Base-by-base conservation (phyloP, 2,113 vertebrate species). In the Oreochromis spilurus region DNA sequence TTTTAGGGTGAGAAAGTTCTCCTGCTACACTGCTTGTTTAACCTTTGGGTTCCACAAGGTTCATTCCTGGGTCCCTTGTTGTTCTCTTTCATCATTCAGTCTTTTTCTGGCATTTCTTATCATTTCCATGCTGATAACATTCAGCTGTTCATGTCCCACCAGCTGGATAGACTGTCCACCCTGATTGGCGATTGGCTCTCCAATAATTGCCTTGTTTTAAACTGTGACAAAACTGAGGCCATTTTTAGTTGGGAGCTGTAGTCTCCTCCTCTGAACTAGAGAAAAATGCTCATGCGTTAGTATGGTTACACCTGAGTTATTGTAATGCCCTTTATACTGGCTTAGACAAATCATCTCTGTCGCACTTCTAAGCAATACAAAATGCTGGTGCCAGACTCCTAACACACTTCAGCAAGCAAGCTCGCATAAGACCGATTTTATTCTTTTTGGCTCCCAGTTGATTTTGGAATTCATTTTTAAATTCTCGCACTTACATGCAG, bases 241-340 rank as follows among this genome's bases (percentile, higher is more conserved):
- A n/a, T 65, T 65, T 65, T 38, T 0, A 1, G 31, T 38, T n/a
- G 60, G 38, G 31, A 38, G 60, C 31, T 62, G 9, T 36, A 62
- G 58, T 62, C 58, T 62, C n/a, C 31, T 62, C 17, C 1, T 2
- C 9, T 62, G 58, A 62, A 36, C 31, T 62, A 2, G 4, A 62
- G 58, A 62, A 36, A 62, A 62, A 36, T 36, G 5, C 31, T 62
- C 58, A n/a, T 62, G 16, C 1, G 31, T 65, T 65, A 0, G 60
- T n/a, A 65, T 65, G 31, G 36, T 65, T 36, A 36, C 60, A 65
- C 17, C 10, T 38, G 60, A 65, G 17, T 65, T 65, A 65, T 65
- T 65, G 31, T n/a, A 38, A 38, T 65, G 60, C 6, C 10, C 1
- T 65, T 65, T 65, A 38, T 65, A 0, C 0, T 65, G 17, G 17